Conservation (phyloP, 2,888 invertebrate species). For the Melitaea athalia region DNA sequence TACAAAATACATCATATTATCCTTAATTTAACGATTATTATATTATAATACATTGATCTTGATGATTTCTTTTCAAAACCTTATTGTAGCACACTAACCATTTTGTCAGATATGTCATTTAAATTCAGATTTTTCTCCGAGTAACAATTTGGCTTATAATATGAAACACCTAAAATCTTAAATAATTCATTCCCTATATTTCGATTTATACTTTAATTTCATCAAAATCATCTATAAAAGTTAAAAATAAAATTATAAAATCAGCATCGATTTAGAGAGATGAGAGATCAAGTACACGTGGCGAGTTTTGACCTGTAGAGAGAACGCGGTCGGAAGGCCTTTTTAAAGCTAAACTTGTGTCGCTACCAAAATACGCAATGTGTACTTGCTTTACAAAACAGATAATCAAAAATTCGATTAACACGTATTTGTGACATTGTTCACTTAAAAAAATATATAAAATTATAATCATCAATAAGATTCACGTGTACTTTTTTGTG, state of each 20-base stretch:
- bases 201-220: constrained; percentile 56
- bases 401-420: constrained; percentile 39
- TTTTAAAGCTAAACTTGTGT: constrained; percentile 46
- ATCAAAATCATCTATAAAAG: constrained; percentile 59
- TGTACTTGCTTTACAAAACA: constrained; percentile 49
- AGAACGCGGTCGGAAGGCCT: constrained; percentile 35
- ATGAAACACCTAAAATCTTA: constrained; percentile 63
- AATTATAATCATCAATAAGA: constrained; percentile 69
- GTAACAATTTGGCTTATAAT: constrained; percentile 78
- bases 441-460: constrained; percentile 58
- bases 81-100: constrained; percentile 83
- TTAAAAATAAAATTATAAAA: constrained; percentile 43
- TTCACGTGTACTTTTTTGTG: constrained; percentile 79
- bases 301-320: constrained; percentile 40
- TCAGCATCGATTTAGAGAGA: constrained; percentile 40
- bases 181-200: constrained; percentile 56
- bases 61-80: constrained; percentile 74
- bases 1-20: constrained; percentile 80
- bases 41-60: constrained; percentile 80
- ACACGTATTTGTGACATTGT: constrained; percentile 58
- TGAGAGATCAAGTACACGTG: constrained; percentile 41
- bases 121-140: constrained; percentile 81
- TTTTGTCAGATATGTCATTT: constrained; percentile 82
- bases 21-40: constrained; percentile 79
- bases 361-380: constrained; percentile 52